Conservation (phyloP, 1,140 invertebrate species). For the Acromyrmex heyeri region DNA sequence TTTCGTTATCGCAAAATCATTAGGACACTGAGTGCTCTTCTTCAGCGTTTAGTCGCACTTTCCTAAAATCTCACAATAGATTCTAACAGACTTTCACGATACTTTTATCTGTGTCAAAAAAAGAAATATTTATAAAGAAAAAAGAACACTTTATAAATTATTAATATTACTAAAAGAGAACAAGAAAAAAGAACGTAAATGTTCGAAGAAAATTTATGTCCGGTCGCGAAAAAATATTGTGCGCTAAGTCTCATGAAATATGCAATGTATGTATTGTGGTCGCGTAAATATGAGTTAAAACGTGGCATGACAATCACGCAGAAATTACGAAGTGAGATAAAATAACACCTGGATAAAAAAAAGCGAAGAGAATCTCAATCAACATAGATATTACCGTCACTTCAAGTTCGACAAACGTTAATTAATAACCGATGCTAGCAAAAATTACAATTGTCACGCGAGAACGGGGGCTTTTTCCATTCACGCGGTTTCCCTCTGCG, state of each 20-base stretch:
- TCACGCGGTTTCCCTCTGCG: background rate
- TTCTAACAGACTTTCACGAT: background rate
- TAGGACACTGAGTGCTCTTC: slow-evolving; percentile 16
- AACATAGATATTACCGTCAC: slow-evolving; percentile 5
- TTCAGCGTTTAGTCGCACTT: background rate
- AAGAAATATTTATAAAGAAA: no score
- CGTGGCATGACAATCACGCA: slow-evolving; percentile 32
- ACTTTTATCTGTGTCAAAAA: background rate
- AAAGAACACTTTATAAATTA: background rate
- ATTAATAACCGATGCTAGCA: slow-evolving; percentile 40
- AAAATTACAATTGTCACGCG: slow-evolving; percentile 50
- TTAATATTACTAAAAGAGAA: background rate
- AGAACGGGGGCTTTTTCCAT: slow-evolving; percentile 27
- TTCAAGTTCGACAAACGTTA: slow-evolving; percentile 30
- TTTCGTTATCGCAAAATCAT: slow-evolving; percentile 25
- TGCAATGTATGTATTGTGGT: slow-evolving; percentile 20
- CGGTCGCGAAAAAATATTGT: background rate
- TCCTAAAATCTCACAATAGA: background rate
- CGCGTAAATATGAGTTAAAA: slow-evolving; percentile 51
- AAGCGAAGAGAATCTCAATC: slow-evolving; percentile 23
- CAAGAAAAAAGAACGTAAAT: background rate
- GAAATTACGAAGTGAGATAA: slow-evolving; percentile 33
- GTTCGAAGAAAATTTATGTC: slow-evolving; percentile 34
- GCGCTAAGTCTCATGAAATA: slow-evolving; percentile 41
- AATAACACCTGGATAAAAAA: slow-evolving; percentile 1